These are phyloP conservation scores for Mus minutoides DNA, from an alignment of 2,797 vertebrate genomes.

Conservation along the genomic window DNA sequence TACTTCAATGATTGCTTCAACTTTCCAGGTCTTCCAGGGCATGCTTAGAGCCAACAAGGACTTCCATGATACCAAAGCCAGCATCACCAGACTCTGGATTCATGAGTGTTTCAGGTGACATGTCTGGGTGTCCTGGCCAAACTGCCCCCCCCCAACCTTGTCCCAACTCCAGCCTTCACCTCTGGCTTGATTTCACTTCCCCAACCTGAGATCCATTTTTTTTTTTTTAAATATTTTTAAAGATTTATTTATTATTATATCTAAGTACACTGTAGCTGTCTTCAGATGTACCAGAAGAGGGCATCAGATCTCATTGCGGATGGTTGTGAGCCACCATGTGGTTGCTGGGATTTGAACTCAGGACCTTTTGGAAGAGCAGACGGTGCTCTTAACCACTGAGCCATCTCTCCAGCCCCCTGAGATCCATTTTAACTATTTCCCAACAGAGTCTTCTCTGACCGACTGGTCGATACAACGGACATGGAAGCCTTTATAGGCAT, in stretches of 20 bases:
- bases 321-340: no score
- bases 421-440: not conserved
- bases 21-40: constrained; percentile 93
- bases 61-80: constrained; percentile 91
- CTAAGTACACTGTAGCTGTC: no score
- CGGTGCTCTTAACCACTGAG: no score
- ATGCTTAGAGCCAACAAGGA: constrained; percentile 92
- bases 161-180: not conserved
- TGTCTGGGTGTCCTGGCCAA: not conserved
- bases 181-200: not conserved
- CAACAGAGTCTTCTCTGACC: constrained; percentile 94
- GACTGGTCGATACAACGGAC: constrained; percentile 90
- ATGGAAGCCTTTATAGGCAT: constrained; percentile 89
- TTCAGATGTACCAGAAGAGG: no score
- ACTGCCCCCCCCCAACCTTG: not conserved
- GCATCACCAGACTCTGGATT: constrained; percentile 92
- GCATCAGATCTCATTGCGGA: no score
- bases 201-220: not conserved
- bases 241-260: no score
- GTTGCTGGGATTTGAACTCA: no score
- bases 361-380: no score
- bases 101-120: constrained; percentile 95
- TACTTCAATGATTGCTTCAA: not conserved
- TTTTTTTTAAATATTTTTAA: no score
- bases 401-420: no score